phyloP scores from a whole-genome alignment of 2,113 vertebrate genomes.

The Ariopsis seemanni region DNA sequence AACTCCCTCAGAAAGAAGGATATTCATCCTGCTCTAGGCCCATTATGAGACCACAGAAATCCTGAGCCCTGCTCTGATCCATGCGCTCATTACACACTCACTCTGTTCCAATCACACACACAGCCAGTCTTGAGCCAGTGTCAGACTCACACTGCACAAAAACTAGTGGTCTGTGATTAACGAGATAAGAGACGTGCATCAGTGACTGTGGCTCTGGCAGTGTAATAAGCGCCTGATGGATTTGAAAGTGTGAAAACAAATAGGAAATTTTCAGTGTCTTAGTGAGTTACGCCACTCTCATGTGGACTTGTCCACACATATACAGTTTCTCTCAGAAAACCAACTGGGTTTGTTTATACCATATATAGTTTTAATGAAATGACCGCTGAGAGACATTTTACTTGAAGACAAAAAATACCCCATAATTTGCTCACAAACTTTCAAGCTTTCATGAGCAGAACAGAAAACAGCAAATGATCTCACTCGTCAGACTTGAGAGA shows the following conservation, averaged over 20 bases:
- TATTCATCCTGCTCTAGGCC: constrained; percentile 38
- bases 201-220: background rate
- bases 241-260: constrained; percentile 6
- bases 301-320: constrained; percentile 11
- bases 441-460: constrained; percentile 39
- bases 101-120: constrained; percentile 33
- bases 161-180: constrained; percentile 18
- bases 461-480: constrained; percentile 50
- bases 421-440: constrained; percentile 57
- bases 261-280: constrained; percentile 18
- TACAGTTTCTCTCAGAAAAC: constrained; percentile 9
- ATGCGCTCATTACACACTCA: constrained; percentile 46
- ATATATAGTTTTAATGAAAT: constrained; percentile 49
- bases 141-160: constrained; percentile 26
- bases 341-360: constrained; percentile 28
- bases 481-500: constrained; percentile 35
- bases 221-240: constrained; percentile 4
- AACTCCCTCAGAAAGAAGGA: constrained; percentile 44
- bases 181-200: constrained; percentile 4
- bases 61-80: constrained; percentile 41
- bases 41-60: constrained; percentile 42
- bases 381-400: constrained; percentile 49
- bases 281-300: background rate
- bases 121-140: constrained; percentile 12
- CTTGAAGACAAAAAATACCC: constrained; percentile 23